Evolutionary conservation across 2,797 vertebrate genomes (phyloP).

Genomic region (Neosalanx taihuensis): DNA sequence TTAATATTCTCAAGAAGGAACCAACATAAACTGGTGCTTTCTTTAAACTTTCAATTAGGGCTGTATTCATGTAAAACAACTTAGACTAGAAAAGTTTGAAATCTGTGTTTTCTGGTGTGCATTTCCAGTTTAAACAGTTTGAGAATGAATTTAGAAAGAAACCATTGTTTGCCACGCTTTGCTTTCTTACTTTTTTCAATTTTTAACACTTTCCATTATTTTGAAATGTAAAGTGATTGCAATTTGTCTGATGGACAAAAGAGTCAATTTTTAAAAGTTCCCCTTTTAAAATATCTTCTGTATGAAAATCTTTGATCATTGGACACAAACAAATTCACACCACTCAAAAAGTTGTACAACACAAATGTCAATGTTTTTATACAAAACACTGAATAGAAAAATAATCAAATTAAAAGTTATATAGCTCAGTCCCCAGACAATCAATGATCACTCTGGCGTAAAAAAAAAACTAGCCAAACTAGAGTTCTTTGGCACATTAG

Average conservation of each 20-base stretch:
- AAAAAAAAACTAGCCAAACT: not conserved
- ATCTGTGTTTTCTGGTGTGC: not conserved
- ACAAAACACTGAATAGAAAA: not conserved
- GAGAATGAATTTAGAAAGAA: not conserved
- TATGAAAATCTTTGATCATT: not conserved
- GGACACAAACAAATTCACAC: not conserved
- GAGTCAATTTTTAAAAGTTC: too few relatives aligned
- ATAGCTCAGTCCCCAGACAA: not conserved
- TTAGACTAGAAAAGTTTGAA: too few relatives aligned
- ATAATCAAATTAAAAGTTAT: not conserved
- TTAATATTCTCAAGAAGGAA: too few relatives aligned
- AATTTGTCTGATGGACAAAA: not conserved
- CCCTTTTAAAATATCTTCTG: not conserved
- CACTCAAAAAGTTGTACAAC: not conserved
- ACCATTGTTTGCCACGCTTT: not conserved
- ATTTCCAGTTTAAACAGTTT: not conserved
- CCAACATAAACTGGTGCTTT: too few relatives aligned
- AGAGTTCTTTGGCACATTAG: not conserved
- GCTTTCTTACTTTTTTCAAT: not conserved
- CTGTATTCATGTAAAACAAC: too few relatives aligned
- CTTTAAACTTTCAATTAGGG: too few relatives aligned
- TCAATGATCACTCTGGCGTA: not conserved
- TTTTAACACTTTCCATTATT: not conserved
- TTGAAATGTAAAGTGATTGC: not conserved
- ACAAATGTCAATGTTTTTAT: not conserved